Evolutionary conservation across 1,140 invertebrate genomes (phyloP).

Genomic region (Globodera rostochiensis): DNA sequence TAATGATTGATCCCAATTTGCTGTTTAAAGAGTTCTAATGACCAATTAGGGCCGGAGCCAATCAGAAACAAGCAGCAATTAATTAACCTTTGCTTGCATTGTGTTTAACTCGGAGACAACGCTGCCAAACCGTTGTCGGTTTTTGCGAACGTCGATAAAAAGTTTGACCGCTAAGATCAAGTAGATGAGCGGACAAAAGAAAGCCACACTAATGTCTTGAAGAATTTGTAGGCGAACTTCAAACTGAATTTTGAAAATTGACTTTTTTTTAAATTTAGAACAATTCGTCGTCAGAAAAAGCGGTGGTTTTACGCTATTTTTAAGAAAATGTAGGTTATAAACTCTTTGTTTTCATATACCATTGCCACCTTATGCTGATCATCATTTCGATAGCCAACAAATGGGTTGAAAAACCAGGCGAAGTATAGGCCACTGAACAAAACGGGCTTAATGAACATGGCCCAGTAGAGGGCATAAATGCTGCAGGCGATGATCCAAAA

Average conservation of each 20-base stretch:
- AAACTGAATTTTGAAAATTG: slow-evolving; percentile 9
- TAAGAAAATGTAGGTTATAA: neutral
- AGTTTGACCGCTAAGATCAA: slow-evolving; percentile 2
- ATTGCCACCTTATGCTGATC: no score
- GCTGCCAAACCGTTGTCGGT: neutral
- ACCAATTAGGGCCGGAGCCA: no score
- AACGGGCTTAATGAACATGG: slow-evolving; percentile 25
- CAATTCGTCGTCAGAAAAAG: no score
- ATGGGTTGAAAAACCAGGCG: slow-evolving; percentile 34
- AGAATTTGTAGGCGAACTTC: neutral
- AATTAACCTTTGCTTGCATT: slow-evolving; percentile 6
- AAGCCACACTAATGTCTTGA: slow-evolving; percentile 4
- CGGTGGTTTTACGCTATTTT: neutral
- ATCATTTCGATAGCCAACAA: slow-evolving; percentile 17
- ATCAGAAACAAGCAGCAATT: neutral
- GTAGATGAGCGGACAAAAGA: slow-evolving; percentile 4
- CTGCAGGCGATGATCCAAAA: slow-evolving; percentile 11
- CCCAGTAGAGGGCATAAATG: slow-evolving; percentile 13
- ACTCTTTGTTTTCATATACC: no score
- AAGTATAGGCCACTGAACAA: slow-evolving; percentile 31
- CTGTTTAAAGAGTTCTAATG: no score
- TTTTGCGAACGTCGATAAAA: neutral
- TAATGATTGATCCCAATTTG: neutral
- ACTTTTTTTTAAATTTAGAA: neutral
- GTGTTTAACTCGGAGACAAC: neutral